Base-by-base conservation (phyloP, 2,113 vertebrate species). In the Pleuronectes platessa region DNA sequence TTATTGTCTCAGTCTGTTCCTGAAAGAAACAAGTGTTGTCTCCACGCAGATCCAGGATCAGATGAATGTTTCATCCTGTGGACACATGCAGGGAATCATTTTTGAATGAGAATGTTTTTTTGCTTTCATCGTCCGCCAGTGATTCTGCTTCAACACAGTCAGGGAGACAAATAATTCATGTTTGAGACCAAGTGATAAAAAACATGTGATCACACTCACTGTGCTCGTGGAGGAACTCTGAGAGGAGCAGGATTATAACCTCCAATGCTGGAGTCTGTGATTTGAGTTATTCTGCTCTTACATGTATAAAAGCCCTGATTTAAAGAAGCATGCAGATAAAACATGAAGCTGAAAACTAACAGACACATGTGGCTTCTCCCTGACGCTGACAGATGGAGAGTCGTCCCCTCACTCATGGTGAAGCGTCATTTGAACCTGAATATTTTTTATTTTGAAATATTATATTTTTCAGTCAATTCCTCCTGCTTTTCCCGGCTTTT, bases 141-240 rank as follows among this genome's bases (percentile, higher is more conserved):
- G 26, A 13, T 67, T 42, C 55, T 58, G 10, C 31, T 21, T 20
- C 2, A 53, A 65, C 61, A 35, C 42, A 14, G 17, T 51, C 54
- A 62, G 15, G 27, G 31, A 68, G 23, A 66, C 61, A 58, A 47
- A 68, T 62, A 35, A 63, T 68, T 68, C 59, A 76, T 76, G 68
- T 71, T 21, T 47, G 51, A 80, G 68, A 37, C 15, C 11, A 13
- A 58, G 2, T 8, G 37, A 7, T 27, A 0, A 35, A 31, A n/a
- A 18, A 49, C 37, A 37, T 62, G 40, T 23, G 53, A 62, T 61
- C 5, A 18, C 45, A 18, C 45, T 17, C 45, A 17, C 11, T 15
- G 45, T 4, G 2, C 26, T 49, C 27, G 40, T 21, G 5, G 27
- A 8, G 68, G 7, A 24, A 13, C 55, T 47, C 17, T 53, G 54